Percentiles rank a stretch among this genome's conserved stretches.
Conservation (phyloP, 1,140 invertebrate genomes). For the Pygmarrhopalites habei region DNA sequence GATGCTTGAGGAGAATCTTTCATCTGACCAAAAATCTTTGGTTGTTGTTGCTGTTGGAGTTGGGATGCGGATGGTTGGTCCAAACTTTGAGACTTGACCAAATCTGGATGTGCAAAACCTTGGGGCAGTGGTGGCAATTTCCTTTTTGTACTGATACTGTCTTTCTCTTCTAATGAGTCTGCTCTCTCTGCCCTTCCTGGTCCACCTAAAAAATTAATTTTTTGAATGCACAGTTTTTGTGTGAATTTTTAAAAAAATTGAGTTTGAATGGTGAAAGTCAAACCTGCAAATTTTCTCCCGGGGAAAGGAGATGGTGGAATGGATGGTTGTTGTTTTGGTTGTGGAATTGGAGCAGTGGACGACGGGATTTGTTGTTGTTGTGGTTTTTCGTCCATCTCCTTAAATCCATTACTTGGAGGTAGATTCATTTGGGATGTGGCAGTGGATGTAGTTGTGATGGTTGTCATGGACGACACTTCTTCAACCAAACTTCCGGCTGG, state of each 20-base stretch:
- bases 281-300: constrained; percentile 18
- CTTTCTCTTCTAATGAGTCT: constrained; percentile 24
- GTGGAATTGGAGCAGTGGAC: too few species aligned
- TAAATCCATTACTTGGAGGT: too few species aligned
- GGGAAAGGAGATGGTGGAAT: constrained; percentile 37
- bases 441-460: constrained; percentile 11
- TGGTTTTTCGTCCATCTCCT: neutral
- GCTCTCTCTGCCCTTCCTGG: constrained; percentile 31
- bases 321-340: neutral
- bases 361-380: neutral
- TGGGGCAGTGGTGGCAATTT: constrained; percentile 35
- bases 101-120: constrained; percentile 19
- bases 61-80: neutral
- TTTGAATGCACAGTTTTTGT: too few species aligned
- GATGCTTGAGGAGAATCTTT: neutral
- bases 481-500: neutral
- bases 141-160: constrained; percentile 14
- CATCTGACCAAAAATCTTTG: neutral
- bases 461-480: neutral
- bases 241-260: too few species aligned
- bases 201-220: too few species aligned
- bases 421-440: neutral
- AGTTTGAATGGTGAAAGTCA: too few species aligned
- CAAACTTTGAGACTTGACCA: neutral
- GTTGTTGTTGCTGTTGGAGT: constrained; percentile 1